Evolutionary conservation across 2,888 invertebrate species (phyloP).

Genomic region (Chymomyza procnemis): DNA sequence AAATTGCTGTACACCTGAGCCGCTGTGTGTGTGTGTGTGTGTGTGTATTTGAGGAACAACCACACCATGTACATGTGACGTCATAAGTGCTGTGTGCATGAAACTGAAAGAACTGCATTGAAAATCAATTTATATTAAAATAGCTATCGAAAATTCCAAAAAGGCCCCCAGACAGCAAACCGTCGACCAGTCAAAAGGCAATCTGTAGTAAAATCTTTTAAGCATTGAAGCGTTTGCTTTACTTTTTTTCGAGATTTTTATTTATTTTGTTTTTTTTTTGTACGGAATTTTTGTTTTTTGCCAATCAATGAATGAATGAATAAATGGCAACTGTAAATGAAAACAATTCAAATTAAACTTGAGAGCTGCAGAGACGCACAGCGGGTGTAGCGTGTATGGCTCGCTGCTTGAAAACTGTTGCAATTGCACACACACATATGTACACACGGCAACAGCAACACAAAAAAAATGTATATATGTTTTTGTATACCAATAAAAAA

Average conservation of each 20-base stretch:
- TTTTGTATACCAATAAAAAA: not conserved
- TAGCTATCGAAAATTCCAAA: not conserved
- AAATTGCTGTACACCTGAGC: not conserved
- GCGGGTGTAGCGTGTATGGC: not conserved
- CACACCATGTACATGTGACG: not conserved
- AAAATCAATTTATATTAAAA: conserved; percentile 4
- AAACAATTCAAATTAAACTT: conserved; percentile 73
- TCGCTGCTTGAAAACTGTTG: not conserved
- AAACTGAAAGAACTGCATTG: not conserved
- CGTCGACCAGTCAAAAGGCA: not conserved
- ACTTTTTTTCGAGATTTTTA: not conserved
- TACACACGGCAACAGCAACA: conserved; percentile 9
- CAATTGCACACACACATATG: not conserved
- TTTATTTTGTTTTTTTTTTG: not conserved
- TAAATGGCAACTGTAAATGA: conserved; percentile 72
- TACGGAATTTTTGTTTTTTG: conserved; percentile 21
- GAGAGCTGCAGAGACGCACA: conserved; percentile 6
- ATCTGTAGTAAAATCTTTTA: not conserved
- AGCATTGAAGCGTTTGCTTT: not conserved
- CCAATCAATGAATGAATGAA: conserved; percentile 67
- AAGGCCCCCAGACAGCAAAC: not conserved
- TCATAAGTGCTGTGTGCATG: not conserved
- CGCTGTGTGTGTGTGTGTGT: not conserved
- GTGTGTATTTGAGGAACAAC: not conserved
- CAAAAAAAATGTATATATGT: conserved; percentile 9